Percentiles rank a stretch among this genome's conserved stretches.
Conservation (phyloP, 2,113 vertebrate species). For the Madoqua kirkii region DNA sequence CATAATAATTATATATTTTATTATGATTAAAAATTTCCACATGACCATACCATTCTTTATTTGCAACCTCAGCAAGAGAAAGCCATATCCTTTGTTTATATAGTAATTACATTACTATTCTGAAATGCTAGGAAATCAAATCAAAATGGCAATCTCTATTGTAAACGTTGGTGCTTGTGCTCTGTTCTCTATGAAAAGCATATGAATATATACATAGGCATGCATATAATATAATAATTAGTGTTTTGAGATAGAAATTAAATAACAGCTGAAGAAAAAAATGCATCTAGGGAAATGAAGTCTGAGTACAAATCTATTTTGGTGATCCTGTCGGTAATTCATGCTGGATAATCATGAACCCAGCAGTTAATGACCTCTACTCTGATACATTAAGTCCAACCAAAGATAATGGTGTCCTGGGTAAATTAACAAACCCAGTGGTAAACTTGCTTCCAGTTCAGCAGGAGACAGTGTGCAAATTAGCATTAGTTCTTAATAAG, state of each 20-base stretch:
- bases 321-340: conserved; percentile 82
- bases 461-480: conserved; percentile 94
- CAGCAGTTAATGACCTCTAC: conserved; percentile 89
- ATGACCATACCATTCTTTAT: conserved; percentile 16
- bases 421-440: conserved; percentile 99
- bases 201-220: not conserved
- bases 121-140: conserved; percentile 31
- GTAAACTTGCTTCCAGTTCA: conserved; percentile 96
- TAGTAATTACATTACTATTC: conserved; percentile 60
- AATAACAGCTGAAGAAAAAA: conserved; percentile 69
- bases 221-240: conserved; percentile 30
- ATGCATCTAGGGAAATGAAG: conserved; percentile 73
- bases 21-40: conserved; percentile 56
- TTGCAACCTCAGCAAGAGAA: conserved; percentile 29
- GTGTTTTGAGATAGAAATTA: conserved; percentile 77
- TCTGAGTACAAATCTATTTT: conserved; percentile 79
- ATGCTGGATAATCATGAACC: conserved; percentile 82
- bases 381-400: conserved; percentile 86
- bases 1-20: conserved; percentile 61
- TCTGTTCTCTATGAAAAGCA: not conserved
- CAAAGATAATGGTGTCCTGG: conserved; percentile 92
- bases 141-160: conserved; percentile 31
- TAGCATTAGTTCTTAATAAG: conserved; percentile 98
- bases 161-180: not conserved
- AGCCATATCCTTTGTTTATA: conserved; percentile 59